Base-by-base conservation (phyloP, 1,140 invertebrate genomes). In the Pemphigus obesinymphae region DNA sequence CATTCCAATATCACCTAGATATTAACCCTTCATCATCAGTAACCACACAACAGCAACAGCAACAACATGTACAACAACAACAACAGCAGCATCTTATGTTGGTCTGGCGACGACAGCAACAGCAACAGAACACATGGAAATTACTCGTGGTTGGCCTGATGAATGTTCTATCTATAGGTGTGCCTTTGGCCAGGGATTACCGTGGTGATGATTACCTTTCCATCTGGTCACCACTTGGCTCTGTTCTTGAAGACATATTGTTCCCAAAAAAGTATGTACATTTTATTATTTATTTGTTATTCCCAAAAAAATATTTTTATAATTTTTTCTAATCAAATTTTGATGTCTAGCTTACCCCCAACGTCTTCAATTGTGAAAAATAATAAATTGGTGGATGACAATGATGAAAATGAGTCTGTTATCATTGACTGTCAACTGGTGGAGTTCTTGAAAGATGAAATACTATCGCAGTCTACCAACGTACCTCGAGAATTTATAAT, bases 401-500 rank as follows among this genome's bases (percentile, higher is more conserved):
- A 94, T 95, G 87, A 93, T 92, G 70, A 73, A 84, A 93, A 94
- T 85, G 90, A 91, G 43, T 95, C 95, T 86, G 95, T 96, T 88
- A 90, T 92, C 7, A 91, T 95, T 15, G 95, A 96, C 87, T 96
- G 94, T 86, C 92, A 96, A 88, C 90, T 96, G 34, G 94, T 97
- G 84, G 92, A 96, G 85, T 87, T 97, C 82, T 88, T 97, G 34
- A 88, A 95, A 82, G 93, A 94, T 83, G 93, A 96, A 89, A 93
- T 97, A 82, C 87, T 97, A 82, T 94, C 96, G 4, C 92, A 92
- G 87, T 93, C 95, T 3, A 89, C 90, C 84, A 89, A 90, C 82
- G 91, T 96, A 85, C 95, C 96, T 26, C 91, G 93, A 86, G 92
- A 95, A 83, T 97, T 97, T 87, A 92, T 97, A 82, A 90, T 95